A percentile compares a stretch with the other conserved stretches of the same genome.
These are phyloP conservation scores for Arenicola marina DNA, from an alignment of 2,888 invertebrate genomes.

Conservation along the genomic window DNA sequence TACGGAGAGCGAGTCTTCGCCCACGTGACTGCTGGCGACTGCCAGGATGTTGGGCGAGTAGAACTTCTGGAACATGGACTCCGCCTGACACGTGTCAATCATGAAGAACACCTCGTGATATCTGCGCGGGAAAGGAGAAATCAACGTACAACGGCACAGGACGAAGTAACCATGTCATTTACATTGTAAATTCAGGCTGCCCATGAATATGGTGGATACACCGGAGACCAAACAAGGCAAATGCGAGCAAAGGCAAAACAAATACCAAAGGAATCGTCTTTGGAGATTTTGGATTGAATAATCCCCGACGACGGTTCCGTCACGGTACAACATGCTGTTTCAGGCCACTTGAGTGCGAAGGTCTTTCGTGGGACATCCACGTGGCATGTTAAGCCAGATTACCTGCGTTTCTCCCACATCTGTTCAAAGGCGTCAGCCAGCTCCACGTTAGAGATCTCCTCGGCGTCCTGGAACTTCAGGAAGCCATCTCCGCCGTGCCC, in stretches of 20 bases:
- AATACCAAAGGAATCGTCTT: no score
- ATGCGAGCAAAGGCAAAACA: no score
- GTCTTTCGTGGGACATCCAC: no score
- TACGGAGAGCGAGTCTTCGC: slow-evolving; percentile 82
- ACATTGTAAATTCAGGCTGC: no score
- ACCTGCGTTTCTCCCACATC: slow-evolving; percentile 99
- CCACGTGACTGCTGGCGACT: slow-evolving; percentile 94
- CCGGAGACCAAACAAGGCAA: no score
- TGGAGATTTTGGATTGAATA: no score
- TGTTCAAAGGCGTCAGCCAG: slow-evolving; percentile 98
- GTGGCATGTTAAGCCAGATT: slow-evolving; percentile 11
- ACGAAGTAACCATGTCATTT: no score
- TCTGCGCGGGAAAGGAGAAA: slow-evolving; percentile 68
- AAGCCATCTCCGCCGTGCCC: slow-evolving; percentile 98
- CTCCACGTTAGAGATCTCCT: slow-evolving; percentile 98
- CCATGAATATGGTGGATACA: no score
- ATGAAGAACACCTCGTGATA: slow-evolving; percentile 98
- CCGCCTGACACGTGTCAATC: slow-evolving; percentile 99
- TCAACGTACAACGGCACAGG: no score
- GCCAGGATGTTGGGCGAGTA: slow-evolving; percentile 98
- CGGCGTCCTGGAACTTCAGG: slow-evolving; percentile 98
- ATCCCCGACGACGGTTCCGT: no score
- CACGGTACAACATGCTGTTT: no score
- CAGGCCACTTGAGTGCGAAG: no score
- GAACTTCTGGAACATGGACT: slow-evolving; percentile 97